Conservation (phyloP, 2,797 vertebrate genomes). For the Momotus momota region DNA sequence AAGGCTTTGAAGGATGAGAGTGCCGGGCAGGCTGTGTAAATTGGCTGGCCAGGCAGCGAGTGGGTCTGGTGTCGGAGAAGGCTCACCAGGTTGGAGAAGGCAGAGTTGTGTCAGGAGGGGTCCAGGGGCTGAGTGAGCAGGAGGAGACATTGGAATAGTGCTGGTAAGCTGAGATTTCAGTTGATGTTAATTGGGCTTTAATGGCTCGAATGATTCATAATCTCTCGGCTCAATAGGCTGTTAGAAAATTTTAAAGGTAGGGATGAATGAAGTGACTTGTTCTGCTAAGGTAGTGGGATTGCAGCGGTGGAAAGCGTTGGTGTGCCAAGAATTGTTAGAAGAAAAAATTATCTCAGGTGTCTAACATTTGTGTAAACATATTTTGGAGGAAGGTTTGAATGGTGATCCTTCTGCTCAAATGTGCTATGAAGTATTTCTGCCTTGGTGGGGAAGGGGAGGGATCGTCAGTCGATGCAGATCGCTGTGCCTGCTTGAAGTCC, state of each 20-base stretch:
- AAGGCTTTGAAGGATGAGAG: background rate
- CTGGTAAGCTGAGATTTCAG: background rate
- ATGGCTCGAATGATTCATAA: conserved; percentile 7
- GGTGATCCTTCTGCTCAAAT: background rate
- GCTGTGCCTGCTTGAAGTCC: background rate
- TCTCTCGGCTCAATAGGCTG: background rate
- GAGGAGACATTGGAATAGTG: background rate
- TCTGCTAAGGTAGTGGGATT: background rate
- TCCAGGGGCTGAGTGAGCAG: background rate
- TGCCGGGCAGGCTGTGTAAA: background rate
- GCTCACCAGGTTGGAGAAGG: background rate
- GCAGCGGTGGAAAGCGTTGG: background rate
- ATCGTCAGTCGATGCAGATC: background rate
- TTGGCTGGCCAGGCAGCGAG: background rate
- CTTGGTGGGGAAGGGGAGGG: background rate
- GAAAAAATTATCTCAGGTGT: background rate
- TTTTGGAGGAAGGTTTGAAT: background rate
- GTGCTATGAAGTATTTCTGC: background rate
- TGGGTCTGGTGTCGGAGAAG: background rate
- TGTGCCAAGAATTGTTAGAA: background rate
- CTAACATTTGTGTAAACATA: background rate
- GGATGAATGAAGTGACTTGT: background rate
- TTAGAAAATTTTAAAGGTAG: background rate
- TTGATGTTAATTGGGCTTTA: conserved; percentile 14
- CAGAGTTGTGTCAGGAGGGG: background rate